phyloP scores from a whole-genome alignment of 2,113 vertebrate genomes.

The Athene cunicularia region DNA sequence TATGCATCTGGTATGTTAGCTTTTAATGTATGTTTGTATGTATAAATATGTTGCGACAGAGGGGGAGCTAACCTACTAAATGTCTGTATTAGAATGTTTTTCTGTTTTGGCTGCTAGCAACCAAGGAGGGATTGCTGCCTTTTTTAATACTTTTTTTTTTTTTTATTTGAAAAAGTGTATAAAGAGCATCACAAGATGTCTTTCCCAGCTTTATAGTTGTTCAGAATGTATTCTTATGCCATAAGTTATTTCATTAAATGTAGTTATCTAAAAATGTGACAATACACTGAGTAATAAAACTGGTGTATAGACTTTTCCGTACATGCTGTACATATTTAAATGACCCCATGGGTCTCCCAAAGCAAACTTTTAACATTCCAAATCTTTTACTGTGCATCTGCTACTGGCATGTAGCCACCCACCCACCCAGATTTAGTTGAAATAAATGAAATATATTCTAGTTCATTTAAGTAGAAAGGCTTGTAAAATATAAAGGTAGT shows the following conservation, averaged over 20 bases:
- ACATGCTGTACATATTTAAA: conserved; percentile 42
- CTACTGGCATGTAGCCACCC: conserved; percentile 62
- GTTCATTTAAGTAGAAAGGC: conserved; percentile 3
- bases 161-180: neutral
- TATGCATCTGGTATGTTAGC: neutral
- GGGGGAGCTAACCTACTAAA: neutral
- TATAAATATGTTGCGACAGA: neutral
- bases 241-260: neutral
- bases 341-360: conserved; percentile 41
- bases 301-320: neutral
- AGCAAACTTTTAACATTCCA: conserved; percentile 62
- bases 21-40: neutral
- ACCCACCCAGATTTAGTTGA: conserved; percentile 51
- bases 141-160: neutral
- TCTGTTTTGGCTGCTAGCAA: neutral
- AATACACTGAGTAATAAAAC: neutral
- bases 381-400: conserved; percentile 64
- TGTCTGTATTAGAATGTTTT: neutral
- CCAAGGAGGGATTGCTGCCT: neutral
- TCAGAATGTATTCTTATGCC: neutral
- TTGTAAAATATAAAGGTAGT: conserved; percentile 26
- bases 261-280: neutral
- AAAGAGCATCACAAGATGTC: neutral
- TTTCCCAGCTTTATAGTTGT: neutral
- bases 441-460: conserved; percentile 54